Percentiles rank a stretch among this genome's conserved stretches.
Evolutionary conservation across 2,888 invertebrate genomes (phyloP).

Genomic region (Megaustenia siamemsis): DNA sequence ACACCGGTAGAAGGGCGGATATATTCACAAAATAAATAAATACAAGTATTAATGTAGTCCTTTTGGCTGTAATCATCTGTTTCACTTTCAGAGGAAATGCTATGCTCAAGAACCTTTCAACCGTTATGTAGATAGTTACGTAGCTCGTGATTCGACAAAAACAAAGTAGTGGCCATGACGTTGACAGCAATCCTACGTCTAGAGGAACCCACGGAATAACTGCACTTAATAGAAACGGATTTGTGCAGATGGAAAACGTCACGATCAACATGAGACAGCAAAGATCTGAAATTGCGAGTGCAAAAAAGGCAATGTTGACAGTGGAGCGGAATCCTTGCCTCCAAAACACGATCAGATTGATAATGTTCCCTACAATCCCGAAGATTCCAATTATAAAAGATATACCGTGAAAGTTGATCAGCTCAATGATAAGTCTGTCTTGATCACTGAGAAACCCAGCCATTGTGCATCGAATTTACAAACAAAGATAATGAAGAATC

Average conservation of each 20-base stretch:
- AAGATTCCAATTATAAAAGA: background rate
- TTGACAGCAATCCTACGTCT: background rate
- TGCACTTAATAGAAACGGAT: background rate
- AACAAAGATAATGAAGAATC: no score
- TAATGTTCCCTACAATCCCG: constrained; percentile 21
- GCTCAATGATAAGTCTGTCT: background rate
- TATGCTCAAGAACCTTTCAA: background rate
- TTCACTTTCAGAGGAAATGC: constrained; percentile 24
- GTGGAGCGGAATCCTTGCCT: constrained; percentile 20
- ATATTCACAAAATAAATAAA: background rate
- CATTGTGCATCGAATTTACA: no score
- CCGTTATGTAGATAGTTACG: constrained; percentile 19
- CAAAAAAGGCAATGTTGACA: constrained; percentile 12
- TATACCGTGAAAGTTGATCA: constrained; percentile 10
- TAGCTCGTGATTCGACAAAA: constrained; percentile 18
- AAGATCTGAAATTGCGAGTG: constrained; percentile 2
- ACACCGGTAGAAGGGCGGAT: background rate
- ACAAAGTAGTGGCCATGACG: background rate
- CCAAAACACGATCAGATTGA: constrained; percentile 15
- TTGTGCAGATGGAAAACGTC: background rate
- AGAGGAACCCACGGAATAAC: background rate
- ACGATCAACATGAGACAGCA: background rate
- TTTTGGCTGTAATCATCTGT: background rate
- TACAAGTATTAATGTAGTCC: background rate
- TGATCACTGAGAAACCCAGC: background rate